Conservation (phyloP, 2,797 vertebrate genomes). For the Corythornis leucogaster region DNA sequence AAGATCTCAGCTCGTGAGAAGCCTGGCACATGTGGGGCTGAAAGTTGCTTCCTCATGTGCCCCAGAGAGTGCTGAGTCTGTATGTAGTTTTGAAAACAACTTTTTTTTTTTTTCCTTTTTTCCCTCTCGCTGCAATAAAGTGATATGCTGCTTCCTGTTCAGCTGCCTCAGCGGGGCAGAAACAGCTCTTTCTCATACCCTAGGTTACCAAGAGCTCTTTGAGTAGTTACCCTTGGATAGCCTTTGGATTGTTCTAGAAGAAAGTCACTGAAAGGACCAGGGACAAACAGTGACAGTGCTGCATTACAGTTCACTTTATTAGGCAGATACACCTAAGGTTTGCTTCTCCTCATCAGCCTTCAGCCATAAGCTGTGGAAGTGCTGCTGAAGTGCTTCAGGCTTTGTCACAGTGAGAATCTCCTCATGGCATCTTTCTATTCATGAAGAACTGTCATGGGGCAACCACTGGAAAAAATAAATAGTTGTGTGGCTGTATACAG, state of each 20-base stretch:
- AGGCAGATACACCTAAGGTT: background rate
- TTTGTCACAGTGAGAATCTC: background rate
- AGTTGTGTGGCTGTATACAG: background rate
- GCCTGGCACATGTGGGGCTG: background rate
- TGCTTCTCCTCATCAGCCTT: background rate
- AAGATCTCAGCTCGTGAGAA: background rate
- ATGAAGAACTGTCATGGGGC: background rate
- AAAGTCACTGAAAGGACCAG: background rate
- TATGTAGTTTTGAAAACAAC: background rate
- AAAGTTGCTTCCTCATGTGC: background rate
- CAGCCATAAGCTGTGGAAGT: background rate
- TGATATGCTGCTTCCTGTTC: background rate
- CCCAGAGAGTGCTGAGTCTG: background rate
- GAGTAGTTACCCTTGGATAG: background rate
- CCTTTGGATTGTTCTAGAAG: background rate
- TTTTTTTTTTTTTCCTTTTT: background rate
- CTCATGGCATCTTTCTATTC: background rate
- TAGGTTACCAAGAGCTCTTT: background rate
- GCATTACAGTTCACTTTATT: background rate
- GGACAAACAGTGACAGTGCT: background rate
- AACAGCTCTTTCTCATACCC: accelerated
- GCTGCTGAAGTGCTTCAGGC: background rate
- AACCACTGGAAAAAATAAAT: background rate
- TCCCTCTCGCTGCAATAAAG: background rate
- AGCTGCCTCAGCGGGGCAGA: background rate